Evolutionary conservation across 2,797 vertebrate species (phyloP), one percentile per base, ranked within the genome.

Genomic region (Spea hammondii): DNA sequence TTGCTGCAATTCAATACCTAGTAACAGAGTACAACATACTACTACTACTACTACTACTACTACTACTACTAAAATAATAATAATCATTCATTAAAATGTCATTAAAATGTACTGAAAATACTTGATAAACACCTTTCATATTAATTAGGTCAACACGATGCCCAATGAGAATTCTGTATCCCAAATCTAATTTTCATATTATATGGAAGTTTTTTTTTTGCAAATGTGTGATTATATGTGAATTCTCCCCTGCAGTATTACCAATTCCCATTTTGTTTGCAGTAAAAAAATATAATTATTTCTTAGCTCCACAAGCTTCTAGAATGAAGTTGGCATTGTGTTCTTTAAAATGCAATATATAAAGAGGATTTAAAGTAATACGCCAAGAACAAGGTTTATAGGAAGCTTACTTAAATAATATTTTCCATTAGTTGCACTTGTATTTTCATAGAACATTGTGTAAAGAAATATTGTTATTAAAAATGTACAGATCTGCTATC

Each of bases 191-290:
- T 79, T 79, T 79, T 79, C 78, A 79, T 74, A 74, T 74, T 57
- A 69, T 74, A 79, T 64, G 65, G 70, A 73, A 66, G 72, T 59
- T 65, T 74, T 70, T 59, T 65, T 78, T 64, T 60, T 74, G 69
- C 71, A 79, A 74, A 79, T 79, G 78, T 79, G 78, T 79, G 78
- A 79, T 79, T 79, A 79, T 79, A 72, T 53, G 78, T 74, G 65
- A 74, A 72, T 32, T 67, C 65, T 73, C 78, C 78, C 78, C 50
- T 11, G 64, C n/a, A 74, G 17, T 69, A 74, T 70, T 79, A 32
- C 65, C 32, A 79, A 79, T 69, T 74, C 78, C 71, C 71, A 79
- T 62, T 74, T 67, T 79, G 65, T 69, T 74, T 79, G 65, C 65
- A 51, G 65, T 48, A 68, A 79, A 79, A 17, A 64, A 68, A 68